Evolutionary conservation across 2,888 invertebrate genomes (phyloP), one percentile per base, ranked within the genome.

Genomic region (Caenorhabditis sulstoni): DNA sequence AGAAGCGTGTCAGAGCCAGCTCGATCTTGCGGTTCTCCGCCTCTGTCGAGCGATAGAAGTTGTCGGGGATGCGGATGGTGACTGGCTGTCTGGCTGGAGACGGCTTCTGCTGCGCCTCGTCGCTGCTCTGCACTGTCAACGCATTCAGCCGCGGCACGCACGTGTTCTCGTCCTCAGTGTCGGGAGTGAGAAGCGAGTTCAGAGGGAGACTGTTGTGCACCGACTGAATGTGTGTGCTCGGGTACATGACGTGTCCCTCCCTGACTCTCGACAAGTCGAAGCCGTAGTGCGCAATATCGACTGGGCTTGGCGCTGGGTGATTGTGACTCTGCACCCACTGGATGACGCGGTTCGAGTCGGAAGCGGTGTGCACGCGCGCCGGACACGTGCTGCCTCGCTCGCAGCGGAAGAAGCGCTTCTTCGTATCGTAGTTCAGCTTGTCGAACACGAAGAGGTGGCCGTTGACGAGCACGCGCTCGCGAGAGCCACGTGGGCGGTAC

Each of bases 321-420:
- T 71, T 71, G 41, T 71, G 71, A 0, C 5, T 23, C 20, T 71
- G 62, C 9, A 55, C 62, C 18, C 22, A 55, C 18, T 57, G 49
- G 45, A 71, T 71, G 4, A 71, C 64, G 22, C 57, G n/a, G 4
- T 23, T 39, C 11, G 47, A 53, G 12, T 71, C 62, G 16, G 39
- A 29, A 7, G 71, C 49, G 11, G 64, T 71, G 49, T 71, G 71
- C 14, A 71, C 18, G 12, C 71, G 47, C 1, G 71, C 62, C 11
- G 62, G 39, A n/a, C 71, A 71, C 22, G 62, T 23, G 29, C 62
- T 64, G 62, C 49, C 49, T 9, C 35, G 22, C 37, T 71, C 71
- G 50, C 71, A 71, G 23, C 71, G 44, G 45, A 37, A 71, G 62
- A 71, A 71, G 16, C 39, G 47, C 71, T 71, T 71, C 44, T 71